A percentile compares a stretch with the other conserved stretches of the same genome.
Conservation (phyloP, 2,113 vertebrate genomes). For the Tupaia tana region DNA sequence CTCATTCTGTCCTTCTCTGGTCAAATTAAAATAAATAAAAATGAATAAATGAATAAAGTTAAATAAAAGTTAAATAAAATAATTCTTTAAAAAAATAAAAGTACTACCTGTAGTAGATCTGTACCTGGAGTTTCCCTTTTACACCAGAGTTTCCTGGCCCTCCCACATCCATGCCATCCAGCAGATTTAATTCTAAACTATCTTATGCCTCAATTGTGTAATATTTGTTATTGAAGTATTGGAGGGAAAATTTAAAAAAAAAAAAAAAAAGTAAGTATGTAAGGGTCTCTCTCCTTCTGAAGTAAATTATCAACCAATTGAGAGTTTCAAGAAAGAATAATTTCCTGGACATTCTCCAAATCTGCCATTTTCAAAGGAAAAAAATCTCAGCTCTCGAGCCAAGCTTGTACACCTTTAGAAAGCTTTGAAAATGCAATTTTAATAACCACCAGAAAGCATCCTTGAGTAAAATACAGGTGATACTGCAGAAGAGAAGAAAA, state of each 20-base stretch:
- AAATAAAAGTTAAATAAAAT: no score
- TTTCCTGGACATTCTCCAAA: conserved; percentile 29
- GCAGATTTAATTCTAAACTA: background rate
- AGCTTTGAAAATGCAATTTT: background rate
- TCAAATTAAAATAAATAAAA: no score
- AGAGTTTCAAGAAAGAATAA: background rate
- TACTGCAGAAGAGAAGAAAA: background rate
- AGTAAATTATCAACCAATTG: background rate
- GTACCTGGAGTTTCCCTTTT: background rate
- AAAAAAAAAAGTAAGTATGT: background rate
- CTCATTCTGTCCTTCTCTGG: no score
- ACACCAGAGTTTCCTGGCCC: background rate
- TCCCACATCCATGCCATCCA: background rate
- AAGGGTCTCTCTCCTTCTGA: background rate
- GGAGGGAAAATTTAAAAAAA: no score
- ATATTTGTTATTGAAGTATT: background rate
- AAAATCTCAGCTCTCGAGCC: background rate
- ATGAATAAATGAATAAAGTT: no score
- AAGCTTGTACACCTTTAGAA: background rate
- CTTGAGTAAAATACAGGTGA: background rate
- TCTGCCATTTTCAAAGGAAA: conserved; percentile 14
- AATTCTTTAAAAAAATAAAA: no score
- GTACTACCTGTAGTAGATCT: background rate
- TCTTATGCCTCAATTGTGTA: background rate
- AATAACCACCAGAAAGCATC: background rate